These are phyloP conservation scores for Grus americana DNA, from an alignment of 2,113 vertebrate genomes.

Conservation along the genomic window DNA sequence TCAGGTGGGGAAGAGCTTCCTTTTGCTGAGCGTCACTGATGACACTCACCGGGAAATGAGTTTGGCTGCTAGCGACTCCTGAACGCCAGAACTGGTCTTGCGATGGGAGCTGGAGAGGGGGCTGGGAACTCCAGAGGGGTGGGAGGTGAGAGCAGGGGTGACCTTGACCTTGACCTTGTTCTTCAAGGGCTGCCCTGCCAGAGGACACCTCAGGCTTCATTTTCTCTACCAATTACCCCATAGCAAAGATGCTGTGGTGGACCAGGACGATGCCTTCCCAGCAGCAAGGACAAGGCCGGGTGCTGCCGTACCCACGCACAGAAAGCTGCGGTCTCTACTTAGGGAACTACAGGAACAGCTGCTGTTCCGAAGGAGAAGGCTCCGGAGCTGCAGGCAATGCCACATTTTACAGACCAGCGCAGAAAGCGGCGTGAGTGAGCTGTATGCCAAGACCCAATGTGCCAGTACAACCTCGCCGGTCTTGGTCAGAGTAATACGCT, in stretches of 20 bases:
- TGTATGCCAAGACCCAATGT: no score
- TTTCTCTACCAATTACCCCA: not conserved
- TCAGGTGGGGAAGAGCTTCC: not conserved
- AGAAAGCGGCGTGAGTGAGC: not conserved
- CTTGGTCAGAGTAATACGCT: not conserved
- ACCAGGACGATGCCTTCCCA: not conserved
- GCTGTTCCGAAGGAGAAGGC: not conserved
- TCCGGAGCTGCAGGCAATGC: not conserved
- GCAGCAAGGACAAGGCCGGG: not conserved
- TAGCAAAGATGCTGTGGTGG: not conserved
- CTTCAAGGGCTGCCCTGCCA: not conserved
- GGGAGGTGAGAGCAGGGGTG: not conserved
- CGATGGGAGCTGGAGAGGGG: not conserved
- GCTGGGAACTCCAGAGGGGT: not conserved
- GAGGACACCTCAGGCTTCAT: not conserved
- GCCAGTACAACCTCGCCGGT: no score
- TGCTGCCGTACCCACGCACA: not conserved
- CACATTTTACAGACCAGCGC: not conserved
- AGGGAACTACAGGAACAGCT: not conserved
- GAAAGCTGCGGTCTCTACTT: not conserved
- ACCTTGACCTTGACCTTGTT: not conserved
- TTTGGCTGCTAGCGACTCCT: not conserved
- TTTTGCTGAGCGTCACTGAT: fast-evolving
- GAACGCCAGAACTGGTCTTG: not conserved
- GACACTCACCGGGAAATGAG: no score